Evolutionary conservation across 2,888 invertebrate genomes (phyloP).

Genomic region (Melanophora roralis): DNA sequence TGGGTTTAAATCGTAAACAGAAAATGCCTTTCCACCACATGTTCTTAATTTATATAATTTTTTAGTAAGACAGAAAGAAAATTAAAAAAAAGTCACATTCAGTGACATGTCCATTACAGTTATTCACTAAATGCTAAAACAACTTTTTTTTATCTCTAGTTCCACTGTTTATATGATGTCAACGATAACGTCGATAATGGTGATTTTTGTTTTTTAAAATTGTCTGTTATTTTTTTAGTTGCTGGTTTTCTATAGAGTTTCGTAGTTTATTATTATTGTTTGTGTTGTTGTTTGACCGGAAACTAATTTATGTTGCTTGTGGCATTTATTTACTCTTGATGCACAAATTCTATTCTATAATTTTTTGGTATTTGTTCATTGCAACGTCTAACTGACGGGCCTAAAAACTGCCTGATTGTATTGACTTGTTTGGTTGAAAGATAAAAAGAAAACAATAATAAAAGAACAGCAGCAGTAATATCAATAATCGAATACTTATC

Average conservation of each 20-base stretch:
- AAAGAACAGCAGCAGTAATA: not conserved
- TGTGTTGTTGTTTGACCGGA: constrained; percentile 54
- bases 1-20: too few species aligned
- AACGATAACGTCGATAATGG: constrained; percentile 16
- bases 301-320: constrained; percentile 61
- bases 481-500: not conserved
- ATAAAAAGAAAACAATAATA: not conserved
- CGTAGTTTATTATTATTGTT: constrained; percentile 22
- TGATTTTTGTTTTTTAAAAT: constrained; percentile 6
- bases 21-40: too few species aligned
- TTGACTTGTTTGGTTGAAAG: constrained; percentile 17
- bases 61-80: too few species aligned
- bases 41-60: too few species aligned
- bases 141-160: not conserved
- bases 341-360: not conserved
- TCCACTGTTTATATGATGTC: constrained; percentile 10
- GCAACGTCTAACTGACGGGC: not conserved
- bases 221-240: not conserved
- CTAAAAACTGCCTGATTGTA: not conserved
- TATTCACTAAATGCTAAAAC: not conserved
- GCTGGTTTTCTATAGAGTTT: constrained; percentile 30
- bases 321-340: constrained; percentile 1
- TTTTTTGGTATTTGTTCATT: not conserved
- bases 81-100: too few species aligned
- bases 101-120: too few species aligned